Conservation (phyloP, 1,140 invertebrate species). For the Ceratoteleas bidentatus region DNA sequence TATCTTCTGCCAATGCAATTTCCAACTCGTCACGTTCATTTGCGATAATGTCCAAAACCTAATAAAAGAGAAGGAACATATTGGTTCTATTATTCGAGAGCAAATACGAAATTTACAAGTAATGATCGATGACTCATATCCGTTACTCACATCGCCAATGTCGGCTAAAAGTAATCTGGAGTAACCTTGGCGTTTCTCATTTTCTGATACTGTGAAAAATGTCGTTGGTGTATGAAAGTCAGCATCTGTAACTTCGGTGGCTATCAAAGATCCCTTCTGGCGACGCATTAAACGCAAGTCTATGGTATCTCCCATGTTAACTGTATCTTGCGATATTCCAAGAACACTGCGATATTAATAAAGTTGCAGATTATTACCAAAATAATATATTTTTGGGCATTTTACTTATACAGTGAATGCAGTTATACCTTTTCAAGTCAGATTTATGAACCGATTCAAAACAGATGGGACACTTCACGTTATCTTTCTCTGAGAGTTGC, state of each 20-base stretch:
- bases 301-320: slow-evolving; percentile 87
- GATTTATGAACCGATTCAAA: slow-evolving; percentile 88
- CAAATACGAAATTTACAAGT: no score
- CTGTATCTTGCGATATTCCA: slow-evolving; percentile 82
- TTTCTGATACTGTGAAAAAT: slow-evolving; percentile 80
- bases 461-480: slow-evolving; percentile 93
- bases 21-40: slow-evolving; percentile 87
- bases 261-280: slow-evolving; percentile 88
- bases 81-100: no score
- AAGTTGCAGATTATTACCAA: no score
- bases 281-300: slow-evolving; percentile 94
- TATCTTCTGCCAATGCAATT: slow-evolving; percentile 84
- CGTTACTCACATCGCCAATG: slow-evolving; percentile 82
- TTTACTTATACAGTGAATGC: no score
- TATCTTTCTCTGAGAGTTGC: slow-evolving; percentile 88
- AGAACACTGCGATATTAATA: slow-evolving; percentile 79
- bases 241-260: slow-evolving; percentile 83
- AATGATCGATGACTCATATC: no score
- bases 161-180: slow-evolving; percentile 91
- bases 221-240: slow-evolving; percentile 70
- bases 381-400: no score
- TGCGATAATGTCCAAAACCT: slow-evolving; percentile 86
- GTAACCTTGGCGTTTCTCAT: slow-evolving; percentile 81
- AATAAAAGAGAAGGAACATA: no score
- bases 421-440: slow-evolving; percentile 92